Evolutionary conservation across 2,888 invertebrate species (phyloP).

Genomic region (Penaeus monodon): DNA sequence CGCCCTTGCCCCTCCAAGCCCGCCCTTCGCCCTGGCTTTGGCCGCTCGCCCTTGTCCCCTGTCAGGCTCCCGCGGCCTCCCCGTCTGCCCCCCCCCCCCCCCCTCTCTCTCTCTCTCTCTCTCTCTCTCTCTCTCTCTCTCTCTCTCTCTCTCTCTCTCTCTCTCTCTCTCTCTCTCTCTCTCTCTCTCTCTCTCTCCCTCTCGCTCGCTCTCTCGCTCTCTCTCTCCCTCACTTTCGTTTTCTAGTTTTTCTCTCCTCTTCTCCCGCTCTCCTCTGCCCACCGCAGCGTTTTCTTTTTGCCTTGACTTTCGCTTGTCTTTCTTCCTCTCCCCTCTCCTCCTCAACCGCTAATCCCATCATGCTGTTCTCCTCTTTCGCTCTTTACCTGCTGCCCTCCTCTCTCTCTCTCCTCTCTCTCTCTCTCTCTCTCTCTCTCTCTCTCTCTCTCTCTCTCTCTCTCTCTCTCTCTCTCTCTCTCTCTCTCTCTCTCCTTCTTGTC

Average conservation of each 20-base stretch:
- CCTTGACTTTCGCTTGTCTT: background rate
- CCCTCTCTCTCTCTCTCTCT: background rate
- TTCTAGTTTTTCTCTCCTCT: background rate
- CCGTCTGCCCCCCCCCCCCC: background rate
- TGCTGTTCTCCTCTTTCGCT: background rate
- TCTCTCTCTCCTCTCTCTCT: background rate
- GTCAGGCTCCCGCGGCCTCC: too few relatives aligned
- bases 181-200: background rate
- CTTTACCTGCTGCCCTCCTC: background rate
- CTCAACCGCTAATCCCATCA: background rate
- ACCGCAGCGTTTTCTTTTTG: background rate
- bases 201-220: background rate
- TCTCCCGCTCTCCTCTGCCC: background rate
- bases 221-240: background rate
- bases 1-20: background rate
- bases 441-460: background rate
- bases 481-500: background rate
- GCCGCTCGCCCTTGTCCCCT: too few relatives aligned
- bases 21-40: background rate
- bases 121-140: background rate
- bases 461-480: background rate
- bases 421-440: background rate
- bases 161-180: background rate
- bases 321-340: conserved; percentile 14
- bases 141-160: too few relatives aligned